Conservation (phyloP, 2,888 invertebrate genomes). For the Chaetoderma sp. region DNA sequence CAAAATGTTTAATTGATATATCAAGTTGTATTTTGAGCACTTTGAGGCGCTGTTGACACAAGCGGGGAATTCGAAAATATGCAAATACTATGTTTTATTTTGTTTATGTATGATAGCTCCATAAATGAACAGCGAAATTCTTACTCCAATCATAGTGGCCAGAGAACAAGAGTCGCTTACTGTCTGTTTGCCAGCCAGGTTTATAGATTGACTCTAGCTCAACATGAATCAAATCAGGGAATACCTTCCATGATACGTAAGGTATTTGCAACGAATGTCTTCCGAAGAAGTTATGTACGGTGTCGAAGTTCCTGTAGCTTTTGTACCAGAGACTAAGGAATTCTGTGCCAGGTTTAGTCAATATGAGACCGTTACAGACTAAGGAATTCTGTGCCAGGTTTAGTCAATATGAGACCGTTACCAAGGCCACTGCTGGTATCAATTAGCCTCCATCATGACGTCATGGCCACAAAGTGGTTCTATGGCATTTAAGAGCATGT, state of each 20-base stretch:
- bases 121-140: constrained; percentile 57
- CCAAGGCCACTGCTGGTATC: constrained; percentile 47
- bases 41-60: too few species aligned
- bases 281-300: constrained; percentile 43
- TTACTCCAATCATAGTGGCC: constrained; percentile 40
- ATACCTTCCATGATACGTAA: constrained; percentile 34
- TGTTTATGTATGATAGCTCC: too few species aligned
- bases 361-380: too few species aligned
- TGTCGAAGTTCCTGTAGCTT: constrained; percentile 44
- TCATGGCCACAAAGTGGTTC: constrained; percentile 46
- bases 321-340: constrained; percentile 54
- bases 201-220: constrained; percentile 41
- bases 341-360: constrained; percentile 39
- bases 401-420: constrained; percentile 55
- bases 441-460: constrained; percentile 52
- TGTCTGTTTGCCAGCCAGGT: constrained; percentile 38
- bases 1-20: too few species aligned
- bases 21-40: too few species aligned
- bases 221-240: constrained; percentile 40
- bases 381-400: too few species aligned
- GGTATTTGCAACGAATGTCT: constrained; percentile 47
- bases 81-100: too few species aligned
- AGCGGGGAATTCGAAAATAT: too few species aligned
- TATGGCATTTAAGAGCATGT: constrained; percentile 50
- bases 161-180: constrained; percentile 35